phyloP scores from a whole-genome alignment of 2,113 vertebrate genomes.

The Chaetorhynchus papuensis region DNA sequence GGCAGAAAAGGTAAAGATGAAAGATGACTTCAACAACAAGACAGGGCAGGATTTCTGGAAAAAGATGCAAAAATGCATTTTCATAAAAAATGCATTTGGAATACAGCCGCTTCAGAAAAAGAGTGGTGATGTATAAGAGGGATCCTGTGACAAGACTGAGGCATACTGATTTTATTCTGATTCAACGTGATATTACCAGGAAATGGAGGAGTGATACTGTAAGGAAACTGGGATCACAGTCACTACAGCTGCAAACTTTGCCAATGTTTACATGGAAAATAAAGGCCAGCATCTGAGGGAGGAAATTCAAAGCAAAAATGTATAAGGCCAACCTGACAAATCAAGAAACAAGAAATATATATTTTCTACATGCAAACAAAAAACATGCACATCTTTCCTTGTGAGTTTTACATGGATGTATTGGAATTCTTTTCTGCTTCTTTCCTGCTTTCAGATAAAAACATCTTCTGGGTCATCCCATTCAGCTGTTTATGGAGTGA shows the following conservation, averaged over 20 bases:
- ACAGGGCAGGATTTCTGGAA: background rate
- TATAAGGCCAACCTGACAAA: background rate
- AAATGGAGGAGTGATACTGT: background rate
- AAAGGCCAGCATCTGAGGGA: background rate
- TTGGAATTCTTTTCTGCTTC: background rate
- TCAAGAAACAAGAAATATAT: background rate
- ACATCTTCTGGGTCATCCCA: background rate
- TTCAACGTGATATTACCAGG: background rate
- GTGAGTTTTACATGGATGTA: background rate
- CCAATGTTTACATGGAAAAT: background rate
- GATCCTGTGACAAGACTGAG: background rate
- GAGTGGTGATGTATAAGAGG: background rate
- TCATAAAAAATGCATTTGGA: background rate
- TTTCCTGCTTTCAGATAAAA: background rate
- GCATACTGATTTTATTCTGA: background rate
- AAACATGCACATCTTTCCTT: background rate
- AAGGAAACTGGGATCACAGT: background rate
- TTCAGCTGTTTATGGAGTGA: background rate
- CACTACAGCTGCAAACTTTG: background rate
- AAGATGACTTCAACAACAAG: background rate
- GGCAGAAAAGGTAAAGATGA: background rate
- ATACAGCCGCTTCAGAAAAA: background rate
- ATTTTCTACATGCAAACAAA: background rate
- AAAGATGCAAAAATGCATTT: background rate
- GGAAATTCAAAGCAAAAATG: background rate